Evolutionary conservation across 2,113 vertebrate species (phyloP).

Genomic region (Sapajus apella): DNA sequence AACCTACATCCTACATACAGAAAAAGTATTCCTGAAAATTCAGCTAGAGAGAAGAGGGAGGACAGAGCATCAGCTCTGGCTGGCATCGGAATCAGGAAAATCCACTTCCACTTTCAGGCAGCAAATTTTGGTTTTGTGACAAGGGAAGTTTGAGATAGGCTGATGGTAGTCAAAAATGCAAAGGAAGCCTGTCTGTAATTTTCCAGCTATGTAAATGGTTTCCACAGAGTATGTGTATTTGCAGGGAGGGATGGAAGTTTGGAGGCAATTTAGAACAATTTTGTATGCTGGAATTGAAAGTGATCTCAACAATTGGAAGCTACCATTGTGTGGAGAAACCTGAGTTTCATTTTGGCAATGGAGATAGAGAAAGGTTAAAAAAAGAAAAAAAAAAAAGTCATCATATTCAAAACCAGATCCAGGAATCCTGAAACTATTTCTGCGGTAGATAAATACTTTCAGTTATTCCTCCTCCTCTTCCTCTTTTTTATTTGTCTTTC

Average conservation of each 20-base stretch:
- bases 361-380: neutral
- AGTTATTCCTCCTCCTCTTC: neutral
- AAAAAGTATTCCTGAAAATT: slow-evolving; percentile 64
- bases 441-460: neutral
- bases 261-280: neutral
- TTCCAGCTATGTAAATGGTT: neutral
- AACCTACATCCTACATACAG: slow-evolving; percentile 72
- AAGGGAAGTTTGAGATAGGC: slow-evolving; percentile 3
- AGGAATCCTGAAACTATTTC: neutral
- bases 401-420: neutral
- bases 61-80: neutral
- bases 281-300: slow-evolving; percentile 43
- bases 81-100: neutral
- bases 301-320: neutral
- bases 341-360: neutral
- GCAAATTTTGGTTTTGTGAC: slow-evolving; percentile 18
- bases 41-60: slow-evolving; percentile 55
- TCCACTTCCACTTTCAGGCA: neutral
- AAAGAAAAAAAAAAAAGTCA: neutral
- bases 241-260: neutral
- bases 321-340: neutral
- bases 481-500: neutral
- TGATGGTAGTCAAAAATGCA: slow-evolving; percentile 24
- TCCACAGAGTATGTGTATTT: neutral
- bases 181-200: neutral